phyloP scores from a whole-genome alignment of 1,140 invertebrate species.

The Anthonomus grandis region DNA sequence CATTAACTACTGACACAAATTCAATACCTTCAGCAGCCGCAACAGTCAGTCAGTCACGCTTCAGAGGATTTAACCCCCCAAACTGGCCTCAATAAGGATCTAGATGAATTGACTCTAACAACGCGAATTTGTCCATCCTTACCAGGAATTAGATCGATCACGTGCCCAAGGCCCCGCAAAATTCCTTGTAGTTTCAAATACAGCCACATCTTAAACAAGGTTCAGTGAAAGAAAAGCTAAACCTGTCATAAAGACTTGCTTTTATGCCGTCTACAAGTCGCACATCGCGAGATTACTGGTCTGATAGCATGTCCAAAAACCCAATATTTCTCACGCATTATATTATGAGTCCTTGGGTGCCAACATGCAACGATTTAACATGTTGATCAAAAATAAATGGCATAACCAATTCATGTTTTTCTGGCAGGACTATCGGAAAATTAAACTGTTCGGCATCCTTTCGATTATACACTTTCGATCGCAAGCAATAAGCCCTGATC shows the following conservation, averaged over 20 bases:
- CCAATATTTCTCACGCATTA: conserved; percentile 24
- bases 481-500: too few species aligned
- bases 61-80: neutral
- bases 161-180: conserved; percentile 10
- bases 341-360: conserved; percentile 16
- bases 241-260: conserved; percentile 30
- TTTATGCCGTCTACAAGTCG: conserved; percentile 34
- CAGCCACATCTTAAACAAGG: conserved; percentile 35
- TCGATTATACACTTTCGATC: conserved; percentile 33
- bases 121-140: conserved; percentile 1
- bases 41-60: too few species aligned
- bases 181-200: conserved; percentile 13
- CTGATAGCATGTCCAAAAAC: conserved; percentile 31
- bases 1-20: too few species aligned
- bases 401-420: conserved; percentile 24
- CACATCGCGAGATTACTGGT: conserved; percentile 35
- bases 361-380: conserved; percentile 12
- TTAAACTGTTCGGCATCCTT: conserved; percentile 31
- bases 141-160: conserved; percentile 13
- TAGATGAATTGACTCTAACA: too few species aligned
- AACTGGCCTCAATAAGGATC: neutral
- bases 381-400: conserved; percentile 11
- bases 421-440: conserved; percentile 38
- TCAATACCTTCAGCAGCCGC: too few species aligned
- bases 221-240: conserved; percentile 36